phyloP scores from a whole-genome alignment of 2,797 vertebrate genomes.

The Ibycter americanus region DNA sequence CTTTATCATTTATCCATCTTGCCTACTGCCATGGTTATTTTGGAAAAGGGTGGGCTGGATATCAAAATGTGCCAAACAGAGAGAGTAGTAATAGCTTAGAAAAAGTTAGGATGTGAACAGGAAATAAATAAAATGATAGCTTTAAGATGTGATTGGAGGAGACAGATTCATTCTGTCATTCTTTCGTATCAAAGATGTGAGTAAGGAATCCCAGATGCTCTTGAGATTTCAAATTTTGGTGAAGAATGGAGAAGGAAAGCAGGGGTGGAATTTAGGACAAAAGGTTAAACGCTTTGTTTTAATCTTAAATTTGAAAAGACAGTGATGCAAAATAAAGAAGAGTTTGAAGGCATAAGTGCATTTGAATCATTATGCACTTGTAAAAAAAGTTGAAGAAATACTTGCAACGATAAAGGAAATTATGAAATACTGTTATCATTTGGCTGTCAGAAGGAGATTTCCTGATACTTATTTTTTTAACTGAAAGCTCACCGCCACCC shows the following conservation, averaged over 20 bases:
- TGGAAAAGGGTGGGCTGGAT: neutral
- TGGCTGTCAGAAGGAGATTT: neutral
- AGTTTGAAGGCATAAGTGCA: neutral
- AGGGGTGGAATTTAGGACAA: neutral
- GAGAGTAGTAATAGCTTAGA: neutral
- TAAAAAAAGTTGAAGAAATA: neutral
- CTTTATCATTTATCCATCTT: neutral
- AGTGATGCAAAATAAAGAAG: neutral
- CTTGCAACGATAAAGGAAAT: neutral
- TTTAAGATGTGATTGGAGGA: neutral
- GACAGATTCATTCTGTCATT: neutral
- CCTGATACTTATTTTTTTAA: neutral
- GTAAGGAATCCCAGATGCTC: neutral
- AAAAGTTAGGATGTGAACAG: neutral
- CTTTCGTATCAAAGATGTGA: neutral
- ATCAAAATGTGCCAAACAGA: neutral
- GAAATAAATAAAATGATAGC: neutral
- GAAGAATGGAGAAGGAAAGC: neutral
- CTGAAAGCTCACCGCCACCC: neutral
- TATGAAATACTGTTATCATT: neutral
- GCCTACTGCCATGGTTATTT: neutral
- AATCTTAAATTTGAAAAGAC: neutral
- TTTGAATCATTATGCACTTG: neutral
- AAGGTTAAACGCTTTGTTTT: slow-evolving; percentile 16
- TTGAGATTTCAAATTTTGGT: neutral